Evolutionary conservation across 2,113 vertebrate genomes (phyloP).

Genomic region (Oryzias melastigma): DNA sequence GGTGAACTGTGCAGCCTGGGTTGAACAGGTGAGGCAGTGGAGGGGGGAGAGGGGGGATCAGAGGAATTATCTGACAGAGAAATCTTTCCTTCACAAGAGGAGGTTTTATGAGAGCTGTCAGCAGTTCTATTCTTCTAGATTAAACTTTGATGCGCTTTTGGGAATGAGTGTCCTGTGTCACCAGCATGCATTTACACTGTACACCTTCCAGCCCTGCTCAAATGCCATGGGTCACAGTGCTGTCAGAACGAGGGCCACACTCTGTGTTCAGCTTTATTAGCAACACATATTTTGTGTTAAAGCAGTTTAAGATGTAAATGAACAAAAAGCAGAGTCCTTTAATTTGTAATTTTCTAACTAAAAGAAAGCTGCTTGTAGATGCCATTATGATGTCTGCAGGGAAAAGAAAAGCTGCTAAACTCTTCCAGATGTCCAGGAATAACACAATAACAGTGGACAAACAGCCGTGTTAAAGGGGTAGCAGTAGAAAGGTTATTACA

Average conservation of each 20-base stretch:
- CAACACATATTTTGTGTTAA: slow-evolving; percentile 57
- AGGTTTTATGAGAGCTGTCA: slow-evolving; percentile 65
- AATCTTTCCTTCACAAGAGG: slow-evolving; percentile 49
- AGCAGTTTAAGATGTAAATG: slow-evolving; percentile 50
- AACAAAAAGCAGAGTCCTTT: slow-evolving; percentile 64
- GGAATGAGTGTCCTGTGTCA: slow-evolving; percentile 42
- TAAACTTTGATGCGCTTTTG: slow-evolving; percentile 74
- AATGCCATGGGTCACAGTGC: slow-evolving; percentile 42
- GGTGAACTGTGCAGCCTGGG: slow-evolving; percentile 39
- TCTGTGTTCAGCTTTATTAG: slow-evolving; percentile 39
- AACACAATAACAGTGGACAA: slow-evolving; percentile 59
- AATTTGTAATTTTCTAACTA: slow-evolving; percentile 66
- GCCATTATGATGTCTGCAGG: slow-evolving; percentile 55
- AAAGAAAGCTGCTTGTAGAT: slow-evolving; percentile 60
- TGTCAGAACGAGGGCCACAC: slow-evolving; percentile 7
- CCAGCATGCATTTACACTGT: slow-evolving; percentile 36
- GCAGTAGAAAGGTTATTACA: slow-evolving; percentile 54
- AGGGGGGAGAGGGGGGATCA: slow-evolving; percentile 42
- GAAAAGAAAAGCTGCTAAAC: slow-evolving; percentile 67
- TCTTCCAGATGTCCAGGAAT: slow-evolving; percentile 76
- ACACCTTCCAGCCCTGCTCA: slow-evolving; percentile 16
- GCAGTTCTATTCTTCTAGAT: slow-evolving; percentile 67
- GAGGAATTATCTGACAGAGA: slow-evolving; percentile 53
- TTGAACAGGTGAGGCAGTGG: slow-evolving; percentile 67
- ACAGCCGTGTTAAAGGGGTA: slow-evolving; percentile 42